Percentiles rank a stretch among this genome's conserved stretches.
phyloP scores from a whole-genome alignment of 2,888 invertebrate species.

The Noctua fimbriata region DNA sequence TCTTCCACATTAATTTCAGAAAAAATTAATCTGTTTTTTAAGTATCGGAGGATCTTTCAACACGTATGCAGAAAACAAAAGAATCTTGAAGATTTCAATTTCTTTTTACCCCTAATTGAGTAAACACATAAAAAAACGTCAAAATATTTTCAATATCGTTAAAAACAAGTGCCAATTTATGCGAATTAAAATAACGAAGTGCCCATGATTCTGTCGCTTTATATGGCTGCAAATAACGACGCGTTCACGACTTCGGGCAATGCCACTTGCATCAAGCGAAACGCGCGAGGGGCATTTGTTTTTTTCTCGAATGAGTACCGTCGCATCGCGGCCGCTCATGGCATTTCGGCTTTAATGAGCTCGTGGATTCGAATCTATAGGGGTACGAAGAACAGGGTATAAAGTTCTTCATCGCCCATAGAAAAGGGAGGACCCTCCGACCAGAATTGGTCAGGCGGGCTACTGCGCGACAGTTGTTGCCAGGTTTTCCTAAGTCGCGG shows the following conservation, averaged over 20 bases:
- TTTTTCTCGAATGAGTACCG: background rate
- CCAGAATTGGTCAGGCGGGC: background rate
- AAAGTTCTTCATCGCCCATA: background rate
- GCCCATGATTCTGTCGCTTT: background rate
- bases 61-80: background rate
- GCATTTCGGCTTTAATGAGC: background rate
- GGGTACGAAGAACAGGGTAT: background rate
- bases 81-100: background rate
- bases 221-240: conserved; percentile 19
- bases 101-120: background rate
- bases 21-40: background rate
- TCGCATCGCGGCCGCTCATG: background rate
- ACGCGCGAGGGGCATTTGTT: background rate
- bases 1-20: background rate
- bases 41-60: background rate
- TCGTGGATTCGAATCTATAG: background rate
- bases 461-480: background rate
- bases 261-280: background rate
- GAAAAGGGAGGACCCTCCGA: background rate
- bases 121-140: background rate
- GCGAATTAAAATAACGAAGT: conserved; percentile 23
- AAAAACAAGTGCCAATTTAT: conserved; percentile 17
- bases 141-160: conserved; percentile 25
- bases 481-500: background rate
- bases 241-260: background rate